Base-by-base conservation (phyloP, 2,113 vertebrate genomes). In the Trachemys scripta region DNA sequence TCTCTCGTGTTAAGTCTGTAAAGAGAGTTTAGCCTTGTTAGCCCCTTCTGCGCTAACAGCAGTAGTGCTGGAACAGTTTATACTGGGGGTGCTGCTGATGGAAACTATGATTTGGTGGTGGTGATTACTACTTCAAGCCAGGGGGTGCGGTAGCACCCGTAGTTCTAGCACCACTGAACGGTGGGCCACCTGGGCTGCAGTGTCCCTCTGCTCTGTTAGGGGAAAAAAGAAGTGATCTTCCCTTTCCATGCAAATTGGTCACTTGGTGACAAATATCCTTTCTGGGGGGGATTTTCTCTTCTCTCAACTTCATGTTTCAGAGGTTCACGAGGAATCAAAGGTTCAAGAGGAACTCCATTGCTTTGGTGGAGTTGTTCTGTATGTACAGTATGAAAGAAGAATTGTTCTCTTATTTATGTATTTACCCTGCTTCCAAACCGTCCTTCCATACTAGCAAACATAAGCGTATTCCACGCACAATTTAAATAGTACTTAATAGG, bases 311-410 rank as follows among this genome's bases (percentile, higher is more conserved):
- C 45, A 10, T 90, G n/a, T 57, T 87, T 45, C 56, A 10, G 54
- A 91, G 24, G n/a, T 50, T 50, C 50, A 50, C 14, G 50, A 49
- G 45, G 45, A 47, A 47, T 47, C 45, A 47, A 47, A 47, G 45
- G 7, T 85, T 89, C 11, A 20, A 87, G 82, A 87, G 31, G 62
- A n/a, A n/a, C 16, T 17, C 35, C 93, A 76, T 85, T 85, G 87
- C 69, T 87, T 92, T 50, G 29, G 47, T 92, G 79, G 80, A 90
- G 69, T 94, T 94, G 38, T 45, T 96, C 92, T 96, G 84, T 92
- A 95, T 4, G 9, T n/a, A n/a, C 14, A 69, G 62, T 10, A 69
- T 5, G 17, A 65, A 29, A 11, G 25, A 62, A 65, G 45, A 87
- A 91, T 85, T 76, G 84, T 85, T 96, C 91, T 75, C 76, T 82